Evolutionary conservation across 2,797 vertebrate genomes (phyloP).

Genomic region (Crenuchus spilurus): DNA sequence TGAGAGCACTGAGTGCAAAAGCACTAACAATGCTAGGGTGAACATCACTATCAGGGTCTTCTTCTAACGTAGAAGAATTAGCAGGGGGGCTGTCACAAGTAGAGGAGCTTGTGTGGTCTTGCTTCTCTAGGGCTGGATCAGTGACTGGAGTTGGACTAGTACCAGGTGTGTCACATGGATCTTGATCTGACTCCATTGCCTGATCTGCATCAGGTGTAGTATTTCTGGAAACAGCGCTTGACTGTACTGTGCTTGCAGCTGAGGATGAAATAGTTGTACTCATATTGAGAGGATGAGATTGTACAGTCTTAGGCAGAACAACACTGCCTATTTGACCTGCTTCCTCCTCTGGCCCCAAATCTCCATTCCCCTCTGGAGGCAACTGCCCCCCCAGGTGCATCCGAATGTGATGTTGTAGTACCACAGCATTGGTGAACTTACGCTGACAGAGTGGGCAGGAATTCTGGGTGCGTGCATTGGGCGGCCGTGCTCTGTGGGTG

Average conservation of each 20-base stretch:
- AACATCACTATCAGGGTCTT: slow-evolving; percentile 34
- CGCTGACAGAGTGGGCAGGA: slow-evolving; percentile 91
- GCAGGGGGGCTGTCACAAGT: slow-evolving; percentile 53
- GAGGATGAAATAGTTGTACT: slow-evolving; percentile 57
- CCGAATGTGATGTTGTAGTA: slow-evolving; percentile 93
- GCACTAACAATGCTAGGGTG: slow-evolving; percentile 21
- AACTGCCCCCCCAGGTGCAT: slow-evolving; percentile 92
- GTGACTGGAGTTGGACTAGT: slow-evolving; percentile 64
- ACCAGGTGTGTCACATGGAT: slow-evolving; percentile 60
- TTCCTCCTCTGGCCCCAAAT: slow-evolving; percentile 55
- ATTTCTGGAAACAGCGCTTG: slow-evolving; percentile 61
- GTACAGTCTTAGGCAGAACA: slow-evolving; percentile 60
- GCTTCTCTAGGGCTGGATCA: slow-evolving; percentile 60
- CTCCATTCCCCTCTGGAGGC: slow-evolving; percentile 75
- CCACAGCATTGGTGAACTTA: slow-evolving; percentile 91
- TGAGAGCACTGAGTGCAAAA: slow-evolving; percentile 21
- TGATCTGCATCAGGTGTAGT: slow-evolving; percentile 58
- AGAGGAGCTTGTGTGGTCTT: slow-evolving; percentile 58
- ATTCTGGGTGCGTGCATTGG: slow-evolving; percentile 85
- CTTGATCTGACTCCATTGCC: slow-evolving; percentile 67
- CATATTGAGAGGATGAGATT: slow-evolving; percentile 74
- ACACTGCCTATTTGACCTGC: slow-evolving; percentile 45
- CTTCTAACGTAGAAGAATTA: slow-evolving; percentile 27
- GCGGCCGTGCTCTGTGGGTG: slow-evolving; percentile 86
- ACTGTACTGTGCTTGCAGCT: slow-evolving; percentile 52